Evolutionary conservation across 2,113 vertebrate species (phyloP).

Genomic region (Poeciliopsis prolifica): DNA sequence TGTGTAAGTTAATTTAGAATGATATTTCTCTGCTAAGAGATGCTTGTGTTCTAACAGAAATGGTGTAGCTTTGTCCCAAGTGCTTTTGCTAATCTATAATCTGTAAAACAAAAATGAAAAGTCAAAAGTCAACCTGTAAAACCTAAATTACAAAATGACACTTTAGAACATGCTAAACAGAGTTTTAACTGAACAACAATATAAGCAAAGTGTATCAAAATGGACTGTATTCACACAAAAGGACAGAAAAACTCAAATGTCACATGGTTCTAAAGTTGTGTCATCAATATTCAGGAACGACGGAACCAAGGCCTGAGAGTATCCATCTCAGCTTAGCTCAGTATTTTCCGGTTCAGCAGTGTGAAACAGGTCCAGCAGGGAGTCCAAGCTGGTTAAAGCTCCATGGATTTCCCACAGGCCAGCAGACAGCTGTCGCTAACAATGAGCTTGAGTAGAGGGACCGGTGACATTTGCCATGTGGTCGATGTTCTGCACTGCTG

Average conservation of each 20-base stretch:
- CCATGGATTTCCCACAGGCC: slow-evolving; percentile 72
- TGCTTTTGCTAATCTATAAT: not conserved
- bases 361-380: slow-evolving; percentile 68
- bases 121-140: not conserved
- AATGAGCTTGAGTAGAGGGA: slow-evolving; percentile 57
- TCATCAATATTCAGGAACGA: slow-evolving; percentile 43
- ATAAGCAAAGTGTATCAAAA: not conserved
- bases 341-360: slow-evolving; percentile 72
- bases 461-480: slow-evolving; percentile 63
- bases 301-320: slow-evolving; percentile 6
- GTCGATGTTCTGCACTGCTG: slow-evolving; percentile 58
- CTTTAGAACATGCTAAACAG: not conserved
- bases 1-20: not conserved
- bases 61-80: not conserved
- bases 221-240: too few species aligned
- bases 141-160: not conserved
- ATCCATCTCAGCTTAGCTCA: slow-evolving; percentile 26
- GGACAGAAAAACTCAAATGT: too few species aligned
- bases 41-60: not conserved
- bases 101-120: not conserved
- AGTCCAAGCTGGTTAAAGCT: slow-evolving; percentile 52
- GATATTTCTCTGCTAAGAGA: not conserved
- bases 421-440: slow-evolving; percentile 61
- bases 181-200: not conserved
- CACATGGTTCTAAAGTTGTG: not conserved